Conservation (phyloP, 2,113 vertebrate genomes). For the Limanda limanda region DNA sequence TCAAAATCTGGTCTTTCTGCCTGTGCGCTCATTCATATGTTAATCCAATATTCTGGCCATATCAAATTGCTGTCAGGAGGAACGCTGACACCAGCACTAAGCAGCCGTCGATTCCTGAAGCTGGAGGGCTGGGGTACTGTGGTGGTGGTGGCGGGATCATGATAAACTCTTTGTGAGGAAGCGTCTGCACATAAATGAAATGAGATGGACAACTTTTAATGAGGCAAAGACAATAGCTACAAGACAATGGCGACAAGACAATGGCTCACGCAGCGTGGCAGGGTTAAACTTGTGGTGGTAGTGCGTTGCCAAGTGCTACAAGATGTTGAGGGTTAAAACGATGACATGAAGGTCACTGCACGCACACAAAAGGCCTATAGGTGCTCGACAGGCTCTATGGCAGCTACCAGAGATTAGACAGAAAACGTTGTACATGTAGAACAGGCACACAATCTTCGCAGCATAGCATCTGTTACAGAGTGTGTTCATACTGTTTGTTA, state of each 20-base stretch:
- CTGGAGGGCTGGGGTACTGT: neutral
- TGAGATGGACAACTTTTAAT: conserved; percentile 47
- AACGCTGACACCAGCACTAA: conserved; percentile 57
- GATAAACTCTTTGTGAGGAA: conserved; percentile 29
- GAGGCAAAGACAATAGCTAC: conserved; percentile 41
- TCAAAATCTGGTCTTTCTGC: conserved; percentile 24
- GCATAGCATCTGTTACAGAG: too few relatives aligned
- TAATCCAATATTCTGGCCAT: conserved; percentile 52
- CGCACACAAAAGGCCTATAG: neutral
- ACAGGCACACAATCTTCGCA: too few relatives aligned
- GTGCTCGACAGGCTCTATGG: neutral
- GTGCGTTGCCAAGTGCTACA: neutral
- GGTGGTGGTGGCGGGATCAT: neutral
- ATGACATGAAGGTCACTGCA: conserved; percentile 1
- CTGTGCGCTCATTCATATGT: conserved; percentile 63
- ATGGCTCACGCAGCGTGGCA: neutral
- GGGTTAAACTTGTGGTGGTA: neutral
- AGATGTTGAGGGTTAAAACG: neutral
- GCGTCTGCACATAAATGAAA: conserved; percentile 34
- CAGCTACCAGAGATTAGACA: too few relatives aligned
- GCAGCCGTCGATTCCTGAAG: conserved; percentile 21
- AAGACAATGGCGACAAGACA: conserved; percentile 15
- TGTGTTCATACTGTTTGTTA: too few relatives aligned
- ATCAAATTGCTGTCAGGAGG: conserved; percentile 52
- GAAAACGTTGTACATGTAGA: too few relatives aligned